phyloP scores from a whole-genome alignment of 2,797 vertebrate genomes.

The Smutsia gigantea region DNA sequence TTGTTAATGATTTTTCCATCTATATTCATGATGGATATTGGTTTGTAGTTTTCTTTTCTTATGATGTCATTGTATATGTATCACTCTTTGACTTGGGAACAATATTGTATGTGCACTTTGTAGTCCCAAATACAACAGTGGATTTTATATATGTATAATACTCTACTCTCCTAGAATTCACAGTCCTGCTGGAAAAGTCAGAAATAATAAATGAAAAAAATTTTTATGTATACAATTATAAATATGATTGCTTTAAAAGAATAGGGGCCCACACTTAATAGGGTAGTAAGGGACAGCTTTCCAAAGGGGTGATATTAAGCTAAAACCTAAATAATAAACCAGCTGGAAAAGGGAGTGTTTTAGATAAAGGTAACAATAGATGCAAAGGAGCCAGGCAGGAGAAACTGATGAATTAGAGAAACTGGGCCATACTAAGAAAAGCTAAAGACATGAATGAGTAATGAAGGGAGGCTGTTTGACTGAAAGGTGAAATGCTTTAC shows the following conservation, averaged over 20 bases:
- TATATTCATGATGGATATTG: background rate
- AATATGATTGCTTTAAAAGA: background rate
- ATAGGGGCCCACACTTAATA: background rate
- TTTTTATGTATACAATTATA: background rate
- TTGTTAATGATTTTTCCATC: background rate
- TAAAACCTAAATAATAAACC: background rate
- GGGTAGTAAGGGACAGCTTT: background rate
- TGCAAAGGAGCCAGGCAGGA: background rate
- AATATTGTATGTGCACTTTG: background rate
- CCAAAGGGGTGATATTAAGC: background rate
- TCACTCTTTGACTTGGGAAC: constrained; percentile 10
- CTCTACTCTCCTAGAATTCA: background rate
- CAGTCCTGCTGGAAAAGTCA: background rate
- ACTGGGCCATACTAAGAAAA: background rate
- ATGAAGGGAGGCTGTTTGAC: background rate
- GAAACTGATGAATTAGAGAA: background rate
- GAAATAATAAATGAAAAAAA: background rate
- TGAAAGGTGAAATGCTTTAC: background rate
- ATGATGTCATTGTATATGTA: background rate
- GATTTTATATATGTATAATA: background rate
- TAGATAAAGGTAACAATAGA: background rate
- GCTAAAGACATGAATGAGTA: background rate
- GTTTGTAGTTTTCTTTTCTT: background rate
- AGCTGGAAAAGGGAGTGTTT: background rate
- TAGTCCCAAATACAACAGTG: background rate